Base-by-base conservation (phyloP, 2,888 invertebrate genomes). In the Bibio marci region DNA sequence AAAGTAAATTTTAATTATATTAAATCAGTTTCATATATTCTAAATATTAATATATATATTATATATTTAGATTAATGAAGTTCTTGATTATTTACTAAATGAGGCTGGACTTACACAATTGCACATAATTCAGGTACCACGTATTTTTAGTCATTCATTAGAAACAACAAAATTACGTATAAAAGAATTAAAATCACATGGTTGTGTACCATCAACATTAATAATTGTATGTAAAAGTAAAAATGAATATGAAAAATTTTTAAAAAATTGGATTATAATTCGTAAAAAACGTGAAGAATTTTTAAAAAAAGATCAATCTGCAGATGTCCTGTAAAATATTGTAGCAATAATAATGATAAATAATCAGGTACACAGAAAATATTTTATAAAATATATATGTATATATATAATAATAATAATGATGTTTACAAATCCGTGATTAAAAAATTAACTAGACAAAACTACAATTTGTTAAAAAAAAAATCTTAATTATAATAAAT, bases 171-270 rank as follows among this genome's bases (percentile, higher is more conserved):
- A 66, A 49, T 48, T 57, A 39, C 64, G 73, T 45, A 48, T 73
- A 35, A 56, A 64, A 15, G 65, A 63, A 47, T 52, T 74, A 11
- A 61, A 65, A 32, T 51, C 56, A 25, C 48, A 65, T 35, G 70
- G 69, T 14, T 54, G 69, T 39, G 52, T 55, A 38, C 59, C 66
- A 25, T 62, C 64, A 8, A 66, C 64, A 50, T 58, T 73, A 47
- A 66, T 69, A 46, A 62, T 69, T 32, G 52, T 74, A 7, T 71
- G 71, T 46, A 66, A 63, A 50, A 70, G 70, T 50, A 64, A 59
- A 49, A 65, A 66, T 37, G 65, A 66, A 47, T 74, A 70, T 48
- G 54, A 64, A 34, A 70, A 66, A 50, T 69, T 66, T 49, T 53
- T 64, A 49, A 56, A 63, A 14, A 53, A 50, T 13, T 62, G 62